Conservation (phyloP, 2,888 invertebrate species). For the Clusia tigrina region DNA sequence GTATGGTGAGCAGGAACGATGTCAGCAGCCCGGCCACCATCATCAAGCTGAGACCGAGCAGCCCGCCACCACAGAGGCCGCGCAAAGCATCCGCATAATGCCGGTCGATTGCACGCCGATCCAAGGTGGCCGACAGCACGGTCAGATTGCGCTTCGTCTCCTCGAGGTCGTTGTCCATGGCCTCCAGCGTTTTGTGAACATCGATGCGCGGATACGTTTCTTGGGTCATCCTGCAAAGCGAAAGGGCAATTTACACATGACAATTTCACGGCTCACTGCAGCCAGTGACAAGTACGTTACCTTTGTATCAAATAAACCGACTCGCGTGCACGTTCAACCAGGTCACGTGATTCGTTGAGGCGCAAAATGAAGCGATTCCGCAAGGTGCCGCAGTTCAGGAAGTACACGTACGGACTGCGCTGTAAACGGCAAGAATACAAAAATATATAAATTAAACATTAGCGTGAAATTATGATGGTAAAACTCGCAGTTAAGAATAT, state of each 20-base stretch:
- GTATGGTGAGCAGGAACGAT: conserved; percentile 87
- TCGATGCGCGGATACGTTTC: conserved; percentile 64
- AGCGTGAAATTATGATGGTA: too few species aligned
- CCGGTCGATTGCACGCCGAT: conserved; percentile 82
- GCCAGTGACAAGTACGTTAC: too few species aligned
- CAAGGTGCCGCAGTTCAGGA: conserved; percentile 63
- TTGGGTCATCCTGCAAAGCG: conserved; percentile 58
- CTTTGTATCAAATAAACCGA: conserved; percentile 59
- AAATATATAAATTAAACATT: not conserved
- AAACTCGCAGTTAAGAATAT: too few species aligned
- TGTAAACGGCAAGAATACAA: conserved; percentile 38
- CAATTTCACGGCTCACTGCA: too few species aligned
- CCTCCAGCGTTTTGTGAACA: conserved; percentile 56
- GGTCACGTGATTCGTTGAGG: conserved; percentile 63
- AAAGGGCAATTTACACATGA: too few species aligned
- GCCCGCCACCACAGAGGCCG: conserved; percentile 82
- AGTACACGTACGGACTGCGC: conserved; percentile 64
- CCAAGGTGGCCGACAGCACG: conserved; percentile 73
- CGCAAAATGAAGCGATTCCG: conserved; percentile 64
- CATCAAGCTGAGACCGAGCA: conserved; percentile 85
- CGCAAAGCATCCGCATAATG: conserved; percentile 82
- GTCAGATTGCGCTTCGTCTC: conserved; percentile 63
- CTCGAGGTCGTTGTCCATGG: conserved; percentile 61
- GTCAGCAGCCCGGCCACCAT: conserved; percentile 86
- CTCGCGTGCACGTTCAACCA: conserved; percentile 63